phyloP scores from a whole-genome alignment of 2,113 vertebrate genomes.

The Podocnemis expansa region DNA sequence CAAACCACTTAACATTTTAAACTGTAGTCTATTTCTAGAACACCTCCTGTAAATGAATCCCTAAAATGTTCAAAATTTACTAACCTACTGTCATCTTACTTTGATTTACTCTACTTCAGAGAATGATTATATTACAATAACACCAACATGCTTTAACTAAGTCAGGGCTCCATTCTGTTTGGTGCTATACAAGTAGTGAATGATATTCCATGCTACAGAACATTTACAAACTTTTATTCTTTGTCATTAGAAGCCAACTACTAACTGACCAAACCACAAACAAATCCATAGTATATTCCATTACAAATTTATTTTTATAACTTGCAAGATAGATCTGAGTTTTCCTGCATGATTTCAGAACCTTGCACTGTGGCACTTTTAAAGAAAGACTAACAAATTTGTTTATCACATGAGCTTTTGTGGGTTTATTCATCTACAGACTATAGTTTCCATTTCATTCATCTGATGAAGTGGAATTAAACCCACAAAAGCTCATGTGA shows the following conservation, averaged over 20 bases:
- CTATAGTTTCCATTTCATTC: too few species aligned
- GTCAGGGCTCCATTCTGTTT: neutral
- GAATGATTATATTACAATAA: neutral
- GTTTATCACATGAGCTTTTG: too few species aligned
- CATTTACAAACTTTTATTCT: neutral
- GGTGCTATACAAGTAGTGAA: rapidly evolving
- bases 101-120: neutral
- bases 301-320: neutral
- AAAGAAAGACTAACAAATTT: too few species aligned
- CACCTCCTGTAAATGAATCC: neutral
- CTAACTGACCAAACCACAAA: neutral
- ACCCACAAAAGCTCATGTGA: too few species aligned
- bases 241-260: neutral
- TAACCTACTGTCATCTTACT: neutral
- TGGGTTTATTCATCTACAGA: too few species aligned
- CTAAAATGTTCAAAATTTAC: neutral
- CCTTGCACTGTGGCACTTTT: too few species aligned
- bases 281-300: neutral
- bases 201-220: neutral
- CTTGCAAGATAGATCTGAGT: neutral
- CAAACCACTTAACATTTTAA: neutral
- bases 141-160: neutral
- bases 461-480: too few species aligned
- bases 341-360: neutral
- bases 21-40: neutral